These are phyloP conservation scores for Papilio polytes DNA, from an alignment of 1,140 invertebrate genomes.

Conservation along the genomic window DNA sequence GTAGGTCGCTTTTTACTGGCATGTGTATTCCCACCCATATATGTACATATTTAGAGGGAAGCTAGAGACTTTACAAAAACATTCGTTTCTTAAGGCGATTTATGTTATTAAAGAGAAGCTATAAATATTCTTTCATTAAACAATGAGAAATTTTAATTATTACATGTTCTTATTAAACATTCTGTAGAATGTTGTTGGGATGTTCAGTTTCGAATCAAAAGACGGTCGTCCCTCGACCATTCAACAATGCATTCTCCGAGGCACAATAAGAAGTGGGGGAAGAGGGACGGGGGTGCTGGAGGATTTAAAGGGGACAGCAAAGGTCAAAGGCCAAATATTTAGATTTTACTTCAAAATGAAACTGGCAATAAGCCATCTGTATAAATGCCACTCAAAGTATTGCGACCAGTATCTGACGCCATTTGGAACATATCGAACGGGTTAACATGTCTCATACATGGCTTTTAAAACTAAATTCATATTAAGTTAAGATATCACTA, in stretches of 20 bases:
- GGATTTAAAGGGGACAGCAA: slow-evolving; percentile 1
- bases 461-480: neutral
- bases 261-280: neutral
- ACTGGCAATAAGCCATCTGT: slow-evolving; percentile 24
- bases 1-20: too few species aligned
- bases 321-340: slow-evolving; percentile 38
- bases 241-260: slow-evolving; percentile 27
- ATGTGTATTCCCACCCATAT: too few species aligned
- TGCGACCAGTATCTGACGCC: neutral
- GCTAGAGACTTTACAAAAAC: neutral
- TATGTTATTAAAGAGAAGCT: neutral
- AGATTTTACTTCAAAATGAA: slow-evolving; percentile 31
- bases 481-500: neutral
- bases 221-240: slow-evolving; percentile 8
- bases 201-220: slow-evolving; percentile 6
- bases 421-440: slow-evolving; percentile 1
- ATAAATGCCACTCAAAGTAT: slow-evolving; percentile 29
- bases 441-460: neutral
- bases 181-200: neutral
- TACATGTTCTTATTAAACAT: neutral
- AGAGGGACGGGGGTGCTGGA: too few species aligned
- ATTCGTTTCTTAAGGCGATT: neutral
- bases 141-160: neutral
- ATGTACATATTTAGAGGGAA: neutral
- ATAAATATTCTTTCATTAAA: neutral